phyloP scores from a whole-genome alignment of 1,140 invertebrate genomes.

The Drosophila rufa region DNA sequence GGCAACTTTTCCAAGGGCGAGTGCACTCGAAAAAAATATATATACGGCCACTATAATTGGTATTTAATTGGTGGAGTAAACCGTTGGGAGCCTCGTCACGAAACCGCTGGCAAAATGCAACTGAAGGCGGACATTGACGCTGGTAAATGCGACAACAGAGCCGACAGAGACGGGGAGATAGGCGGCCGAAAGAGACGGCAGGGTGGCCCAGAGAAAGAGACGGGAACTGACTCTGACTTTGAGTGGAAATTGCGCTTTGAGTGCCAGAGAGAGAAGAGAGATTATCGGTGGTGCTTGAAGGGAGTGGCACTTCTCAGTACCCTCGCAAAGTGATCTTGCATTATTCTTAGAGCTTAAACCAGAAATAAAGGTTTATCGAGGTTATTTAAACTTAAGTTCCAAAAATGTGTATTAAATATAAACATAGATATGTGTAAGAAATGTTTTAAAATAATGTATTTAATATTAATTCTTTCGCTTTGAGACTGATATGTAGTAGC shows the following conservation, averaged over 20 bases:
- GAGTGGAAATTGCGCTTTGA: constrained; percentile 36
- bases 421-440: too few relatives aligned
- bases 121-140: constrained; percentile 60
- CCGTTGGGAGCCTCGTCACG: constrained; percentile 57
- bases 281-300: background rate
- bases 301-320: background rate
- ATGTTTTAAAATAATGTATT: too few relatives aligned
- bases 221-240: constrained; percentile 17
- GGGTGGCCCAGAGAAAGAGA: background rate
- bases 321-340: constrained; percentile 2
- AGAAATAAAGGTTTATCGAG: too few relatives aligned
- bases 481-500: too few relatives aligned
- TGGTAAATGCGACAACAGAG: constrained; percentile 32
- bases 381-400: too few relatives aligned
- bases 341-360: too few relatives aligned
- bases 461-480: too few relatives aligned
- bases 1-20: background rate
- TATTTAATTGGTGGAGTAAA: constrained; percentile 21
- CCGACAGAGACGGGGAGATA: constrained; percentile 1
- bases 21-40: constrained; percentile 27
- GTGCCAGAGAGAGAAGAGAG: constrained; percentile 9
- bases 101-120: constrained; percentile 79
- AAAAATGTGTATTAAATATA: too few relatives aligned
- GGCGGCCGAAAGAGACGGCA: constrained; percentile 20
- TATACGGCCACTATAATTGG: background rate